Evolutionary conservation across 2,888 invertebrate genomes (phyloP).

Genomic region (Spilarctia lutea): DNA sequence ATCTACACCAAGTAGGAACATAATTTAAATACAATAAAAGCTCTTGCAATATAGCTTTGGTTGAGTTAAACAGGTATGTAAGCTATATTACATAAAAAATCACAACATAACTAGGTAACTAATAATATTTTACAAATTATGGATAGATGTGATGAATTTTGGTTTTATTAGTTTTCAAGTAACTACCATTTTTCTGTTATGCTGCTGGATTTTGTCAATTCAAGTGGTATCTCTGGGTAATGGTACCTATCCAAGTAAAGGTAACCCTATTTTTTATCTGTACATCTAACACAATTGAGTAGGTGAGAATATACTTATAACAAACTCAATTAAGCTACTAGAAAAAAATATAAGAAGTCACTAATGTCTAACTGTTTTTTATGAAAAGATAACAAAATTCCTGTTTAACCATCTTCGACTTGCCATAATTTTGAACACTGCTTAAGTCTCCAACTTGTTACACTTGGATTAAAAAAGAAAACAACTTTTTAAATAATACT

Average conservation of each 20-base stretch:
- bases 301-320: no score
- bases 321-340: no score
- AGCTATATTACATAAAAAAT: not conserved
- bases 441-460: no score
- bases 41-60: not conserved
- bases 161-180: not conserved
- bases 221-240: no score
- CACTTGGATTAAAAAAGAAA: conserved; percentile 21
- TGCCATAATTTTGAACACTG: not conserved
- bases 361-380: not conserved
- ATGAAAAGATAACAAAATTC: not conserved
- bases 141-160: no score
- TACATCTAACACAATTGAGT: no score
- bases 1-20: not conserved
- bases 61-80: not conserved
- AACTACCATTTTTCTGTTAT: no score
- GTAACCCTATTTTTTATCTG: no score
- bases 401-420: not conserved
- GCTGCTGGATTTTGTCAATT: no score
- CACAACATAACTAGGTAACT: not conserved
- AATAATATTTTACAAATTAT: not conserved
- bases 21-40: not conserved
- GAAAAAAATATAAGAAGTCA: not conserved
- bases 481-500: conserved; percentile 54
- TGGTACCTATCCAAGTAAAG: no score